Conservation (phyloP, 2,888 invertebrate species). For the Willowsia nigromaculata region DNA sequence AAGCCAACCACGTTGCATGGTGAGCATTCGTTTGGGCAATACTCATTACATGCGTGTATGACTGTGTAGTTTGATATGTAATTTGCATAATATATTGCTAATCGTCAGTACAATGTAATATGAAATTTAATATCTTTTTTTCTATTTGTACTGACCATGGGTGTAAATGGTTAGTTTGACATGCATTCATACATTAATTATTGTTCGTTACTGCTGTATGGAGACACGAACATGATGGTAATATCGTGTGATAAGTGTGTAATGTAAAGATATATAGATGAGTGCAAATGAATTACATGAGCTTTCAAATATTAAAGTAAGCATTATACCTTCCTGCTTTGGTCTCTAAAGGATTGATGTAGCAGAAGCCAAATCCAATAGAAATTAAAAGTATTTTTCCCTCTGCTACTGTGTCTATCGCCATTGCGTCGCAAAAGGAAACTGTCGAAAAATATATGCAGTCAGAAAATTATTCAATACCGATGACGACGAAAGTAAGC, state of each 20-base stretch:
- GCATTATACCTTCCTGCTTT: neutral
- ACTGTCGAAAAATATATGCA: slow-evolving; percentile 42
- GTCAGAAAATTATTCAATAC: neutral
- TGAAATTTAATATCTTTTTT: neutral
- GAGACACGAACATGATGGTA: neutral
- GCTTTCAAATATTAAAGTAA: neutral
- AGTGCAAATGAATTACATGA: slow-evolving; percentile 7
- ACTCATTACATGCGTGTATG: neutral
- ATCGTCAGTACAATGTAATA: neutral
- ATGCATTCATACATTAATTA: slow-evolving; percentile 57
- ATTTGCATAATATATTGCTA: slow-evolving; percentile 28
- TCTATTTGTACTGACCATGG: neutral
- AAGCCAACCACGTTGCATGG: neutral
- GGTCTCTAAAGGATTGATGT: neutral
- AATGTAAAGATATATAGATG: neutral
- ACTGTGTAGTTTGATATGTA: neutral
- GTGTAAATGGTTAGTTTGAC: slow-evolving; percentile 24
- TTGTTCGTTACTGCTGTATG: neutral
- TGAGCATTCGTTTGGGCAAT: neutral
- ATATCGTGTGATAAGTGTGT: neutral
- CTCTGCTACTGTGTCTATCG: neutral
- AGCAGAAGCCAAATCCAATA: slow-evolving; percentile 18
- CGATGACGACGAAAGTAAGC: neutral
- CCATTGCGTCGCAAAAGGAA: slow-evolving; percentile 27
- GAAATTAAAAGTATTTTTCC: slow-evolving; percentile 57